Evolutionary conservation across 2,797 vertebrate genomes (phyloP).

Genomic region (Hippocampus kuda): DNA sequence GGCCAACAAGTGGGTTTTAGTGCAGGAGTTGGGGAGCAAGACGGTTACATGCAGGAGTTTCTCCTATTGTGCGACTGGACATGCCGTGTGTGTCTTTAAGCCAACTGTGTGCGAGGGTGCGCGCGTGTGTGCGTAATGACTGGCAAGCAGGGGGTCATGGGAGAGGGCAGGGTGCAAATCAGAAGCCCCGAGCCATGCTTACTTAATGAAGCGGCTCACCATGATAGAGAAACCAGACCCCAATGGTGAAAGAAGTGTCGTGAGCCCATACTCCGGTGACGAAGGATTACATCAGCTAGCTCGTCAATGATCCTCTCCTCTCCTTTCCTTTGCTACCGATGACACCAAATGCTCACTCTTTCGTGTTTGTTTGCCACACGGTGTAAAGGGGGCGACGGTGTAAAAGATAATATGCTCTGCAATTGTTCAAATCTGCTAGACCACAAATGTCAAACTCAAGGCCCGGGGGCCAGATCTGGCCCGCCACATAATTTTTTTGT

Average conservation of each 20-base stretch:
- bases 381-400: not conserved
- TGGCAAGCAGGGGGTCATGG: constrained; percentile 56
- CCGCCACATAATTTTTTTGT: no score
- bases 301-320: not conserved
- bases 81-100: not conserved
- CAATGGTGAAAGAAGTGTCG: constrained; percentile 38
- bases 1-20: constrained; percentile 15
- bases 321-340: not conserved
- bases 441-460: no score
- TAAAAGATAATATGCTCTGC: no score
- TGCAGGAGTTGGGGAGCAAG: constrained; percentile 11
- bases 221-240: constrained; percentile 46
- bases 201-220: constrained; percentile 52
- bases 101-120: not conserved
- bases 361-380: not conserved
- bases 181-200: constrained; percentile 53
- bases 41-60: constrained; percentile 27
- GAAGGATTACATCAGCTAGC: constrained; percentile 28
- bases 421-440: no score
- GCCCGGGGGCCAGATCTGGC: no score
- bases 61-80: constrained; percentile 17
- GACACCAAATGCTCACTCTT: not conserved
- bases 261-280: constrained; percentile 19
- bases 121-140: constrained; percentile 25
- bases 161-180: constrained; percentile 62